Evolutionary conservation across 2,797 vertebrate species (phyloP).

Genomic region (Coranthus polyacanthus): DNA sequence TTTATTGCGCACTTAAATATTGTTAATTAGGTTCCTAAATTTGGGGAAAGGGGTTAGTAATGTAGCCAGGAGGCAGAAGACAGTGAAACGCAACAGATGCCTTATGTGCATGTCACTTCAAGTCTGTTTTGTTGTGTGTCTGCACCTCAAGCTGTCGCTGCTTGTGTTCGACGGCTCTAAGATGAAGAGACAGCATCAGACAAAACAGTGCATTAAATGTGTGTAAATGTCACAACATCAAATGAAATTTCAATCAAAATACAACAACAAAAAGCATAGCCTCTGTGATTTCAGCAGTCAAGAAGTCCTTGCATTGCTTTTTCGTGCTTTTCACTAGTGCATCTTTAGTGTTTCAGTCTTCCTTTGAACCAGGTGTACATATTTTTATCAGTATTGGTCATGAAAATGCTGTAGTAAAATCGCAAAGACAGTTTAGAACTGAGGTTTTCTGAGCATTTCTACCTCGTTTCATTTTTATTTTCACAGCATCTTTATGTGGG

Average conservation of each 20-base stretch:
- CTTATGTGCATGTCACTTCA: constrained; percentile 35
- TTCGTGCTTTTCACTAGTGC: too few relatives aligned
- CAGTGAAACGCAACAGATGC: constrained; percentile 56
- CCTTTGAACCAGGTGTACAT: too few relatives aligned
- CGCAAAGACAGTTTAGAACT: not conserved
- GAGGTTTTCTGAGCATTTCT: too few relatives aligned
- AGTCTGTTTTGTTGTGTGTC: constrained; percentile 49
- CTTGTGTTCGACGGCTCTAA: constrained; percentile 43
- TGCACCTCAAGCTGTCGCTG: constrained; percentile 65
- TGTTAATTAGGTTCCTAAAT: constrained; percentile 15
- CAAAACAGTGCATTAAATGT: constrained; percentile 21
- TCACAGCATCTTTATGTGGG: not conserved
- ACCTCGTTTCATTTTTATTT: too few relatives aligned
- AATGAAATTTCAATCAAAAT: not conserved
- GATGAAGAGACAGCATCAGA: constrained; percentile 12
- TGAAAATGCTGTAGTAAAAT: too few relatives aligned
- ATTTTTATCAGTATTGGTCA: too few relatives aligned
- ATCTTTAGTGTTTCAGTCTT: too few relatives aligned
- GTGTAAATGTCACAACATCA: not conserved
- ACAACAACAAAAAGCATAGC: too few relatives aligned
- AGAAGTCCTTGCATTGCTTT: too few relatives aligned
- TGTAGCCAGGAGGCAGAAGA: constrained; percentile 22
- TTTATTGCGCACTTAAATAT: constrained; percentile 19
- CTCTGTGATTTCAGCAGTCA: too few relatives aligned
- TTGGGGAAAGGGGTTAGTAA: not conserved